Conservation (phyloP, 2,888 invertebrate genomes). For the Scotopteryx bipunctaria region DNA sequence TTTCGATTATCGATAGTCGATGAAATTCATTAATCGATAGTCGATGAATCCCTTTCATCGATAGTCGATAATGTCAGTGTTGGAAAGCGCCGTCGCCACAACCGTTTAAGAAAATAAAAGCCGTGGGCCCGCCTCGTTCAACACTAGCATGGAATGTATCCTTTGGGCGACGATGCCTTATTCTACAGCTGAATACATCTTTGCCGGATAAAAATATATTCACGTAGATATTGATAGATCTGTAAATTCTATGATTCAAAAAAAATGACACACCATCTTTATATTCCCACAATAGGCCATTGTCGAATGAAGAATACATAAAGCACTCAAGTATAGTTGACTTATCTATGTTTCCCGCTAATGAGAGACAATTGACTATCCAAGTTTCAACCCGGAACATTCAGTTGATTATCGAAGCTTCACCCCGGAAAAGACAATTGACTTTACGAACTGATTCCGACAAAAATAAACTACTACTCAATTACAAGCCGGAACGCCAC, state of each 20-base stretch:
- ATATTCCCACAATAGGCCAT: no score
- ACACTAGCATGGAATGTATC: slow-evolving; percentile 40
- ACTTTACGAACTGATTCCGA: background rate
- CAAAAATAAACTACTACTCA: no score
- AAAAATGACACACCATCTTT: no score
- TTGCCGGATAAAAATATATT: slow-evolving; percentile 18
- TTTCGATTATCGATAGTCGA: slow-evolving; percentile 16
- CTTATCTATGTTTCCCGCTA: no score
- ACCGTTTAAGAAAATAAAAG: slow-evolving; percentile 35
- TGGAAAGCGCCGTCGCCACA: slow-evolving; percentile 34
- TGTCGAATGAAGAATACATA: no score
- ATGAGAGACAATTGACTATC: no score
- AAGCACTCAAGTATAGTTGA: no score
- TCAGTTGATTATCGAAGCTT: background rate
- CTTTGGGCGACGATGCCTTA: slow-evolving; percentile 27
- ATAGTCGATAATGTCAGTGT: slow-evolving; percentile 25
- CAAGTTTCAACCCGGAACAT: no score
- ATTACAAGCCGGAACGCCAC: no score
- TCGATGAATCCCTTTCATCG: slow-evolving; percentile 12
- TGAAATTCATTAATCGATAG: slow-evolving; percentile 16
- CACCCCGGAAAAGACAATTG: background rate
- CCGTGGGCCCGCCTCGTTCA: slow-evolving; percentile 25
- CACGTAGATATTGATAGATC: no score
- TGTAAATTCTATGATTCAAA: no score
- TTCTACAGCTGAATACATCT: slow-evolving; percentile 3